Conservation (phyloP, 2,888 invertebrate species). For the Drosophila incognita region DNA sequence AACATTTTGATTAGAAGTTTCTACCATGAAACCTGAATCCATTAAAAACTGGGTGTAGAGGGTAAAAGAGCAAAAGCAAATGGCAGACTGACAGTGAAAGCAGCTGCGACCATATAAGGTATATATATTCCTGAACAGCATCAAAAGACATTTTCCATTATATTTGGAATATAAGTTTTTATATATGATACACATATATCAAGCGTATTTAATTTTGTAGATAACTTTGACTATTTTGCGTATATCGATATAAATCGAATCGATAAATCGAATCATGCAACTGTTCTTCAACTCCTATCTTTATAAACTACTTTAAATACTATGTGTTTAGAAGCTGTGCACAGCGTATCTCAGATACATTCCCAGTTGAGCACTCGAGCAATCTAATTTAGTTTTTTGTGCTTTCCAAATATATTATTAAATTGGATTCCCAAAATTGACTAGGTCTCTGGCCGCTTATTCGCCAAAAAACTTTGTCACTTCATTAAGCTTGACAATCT, state of each 20-base stretch:
- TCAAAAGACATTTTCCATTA: neutral
- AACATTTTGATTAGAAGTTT: neutral
- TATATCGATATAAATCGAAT: neutral
- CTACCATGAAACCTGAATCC: neutral
- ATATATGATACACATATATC: no score
- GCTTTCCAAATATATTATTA: neutral
- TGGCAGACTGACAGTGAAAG: neutral
- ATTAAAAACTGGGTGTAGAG: neutral
- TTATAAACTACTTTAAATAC: no score
- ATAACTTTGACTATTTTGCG: neutral
- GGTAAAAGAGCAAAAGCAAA: neutral
- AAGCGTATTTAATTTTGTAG: neutral
- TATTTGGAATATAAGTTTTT: no score
- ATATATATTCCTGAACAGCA: neutral
- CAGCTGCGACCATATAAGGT: neutral
- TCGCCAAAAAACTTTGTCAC: slow-evolving; percentile 3
- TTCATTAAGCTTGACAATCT: slow-evolving; percentile 8
- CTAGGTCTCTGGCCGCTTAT: neutral
- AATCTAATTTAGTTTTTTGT: neutral
- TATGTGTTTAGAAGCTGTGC: neutral
- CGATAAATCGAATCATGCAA: no score
- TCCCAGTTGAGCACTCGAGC: neutral
- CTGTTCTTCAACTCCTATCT: no score
- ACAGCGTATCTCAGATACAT: neutral
- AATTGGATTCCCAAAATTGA: neutral